A percentile compares a stretch with the other conserved stretches of the same genome.
These are phyloP conservation scores for Stylophora pistillata DNA, from an alignment of 64 coral and sea anemone genomes.

Conservation along the genomic window DNA sequence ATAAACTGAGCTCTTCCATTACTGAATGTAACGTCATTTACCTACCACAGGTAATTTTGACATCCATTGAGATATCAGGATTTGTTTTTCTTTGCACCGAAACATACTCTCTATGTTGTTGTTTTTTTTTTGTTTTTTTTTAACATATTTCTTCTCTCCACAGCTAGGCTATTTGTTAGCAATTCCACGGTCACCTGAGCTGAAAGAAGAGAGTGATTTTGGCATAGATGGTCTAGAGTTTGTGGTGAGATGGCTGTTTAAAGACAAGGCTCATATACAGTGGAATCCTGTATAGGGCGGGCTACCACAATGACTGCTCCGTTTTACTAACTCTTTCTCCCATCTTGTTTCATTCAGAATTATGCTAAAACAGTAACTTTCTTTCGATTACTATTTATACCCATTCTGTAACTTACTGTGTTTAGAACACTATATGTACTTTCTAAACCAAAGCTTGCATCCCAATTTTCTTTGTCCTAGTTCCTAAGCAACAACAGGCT, in stretches of 20 bases:
- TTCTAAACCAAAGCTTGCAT: neutral
- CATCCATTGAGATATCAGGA: no score
- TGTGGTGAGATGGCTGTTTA: constrained; percentile 56
- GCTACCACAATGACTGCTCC: no score
- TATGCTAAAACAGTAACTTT: no score
- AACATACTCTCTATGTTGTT: neutral
- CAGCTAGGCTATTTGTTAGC: constrained; percentile 94
- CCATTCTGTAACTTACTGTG: no score
- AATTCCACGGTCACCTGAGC: constrained; percentile 74
- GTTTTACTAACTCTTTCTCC: no score
- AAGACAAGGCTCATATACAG: no score
- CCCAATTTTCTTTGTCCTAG: constrained; percentile 26
- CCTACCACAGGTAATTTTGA: constrained; percentile 83
- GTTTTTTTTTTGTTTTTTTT: neutral
- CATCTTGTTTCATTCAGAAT: no score
- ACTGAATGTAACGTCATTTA: constrained; percentile 98
- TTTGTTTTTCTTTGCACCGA: neutral
- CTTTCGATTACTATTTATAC: no score
- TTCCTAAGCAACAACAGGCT: constrained; percentile 95
- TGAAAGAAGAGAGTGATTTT: constrained; percentile 98
- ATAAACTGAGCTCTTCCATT: constrained; percentile 84
- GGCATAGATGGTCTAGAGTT: constrained; percentile 97
- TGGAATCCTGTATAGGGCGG: no score
- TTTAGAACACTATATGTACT: no score
- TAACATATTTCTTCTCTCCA: neutral